Conservation (phyloP, 2,113 vertebrate genomes). For the Leptobrachium ailaonicum region DNA sequence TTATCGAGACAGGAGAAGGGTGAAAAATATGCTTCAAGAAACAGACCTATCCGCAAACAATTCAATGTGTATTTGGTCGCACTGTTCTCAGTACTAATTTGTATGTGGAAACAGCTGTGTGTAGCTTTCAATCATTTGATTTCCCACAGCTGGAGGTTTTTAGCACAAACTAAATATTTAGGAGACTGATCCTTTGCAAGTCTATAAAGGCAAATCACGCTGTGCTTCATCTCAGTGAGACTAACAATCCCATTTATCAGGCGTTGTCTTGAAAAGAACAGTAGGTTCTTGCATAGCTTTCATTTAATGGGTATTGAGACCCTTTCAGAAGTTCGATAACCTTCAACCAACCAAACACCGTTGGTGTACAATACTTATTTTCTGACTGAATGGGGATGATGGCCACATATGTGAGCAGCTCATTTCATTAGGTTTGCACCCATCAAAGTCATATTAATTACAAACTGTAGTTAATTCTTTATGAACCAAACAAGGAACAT, state of each 20-base stretch:
- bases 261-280: neutral
- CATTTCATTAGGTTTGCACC: no score
- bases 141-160: slow-evolving; percentile 33
- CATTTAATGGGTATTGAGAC: neutral
- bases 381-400: no score
- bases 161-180: slow-evolving; percentile 38
- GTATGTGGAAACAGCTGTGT: slow-evolving; percentile 9
- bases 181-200: slow-evolving; percentile 21
- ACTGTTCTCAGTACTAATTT: slow-evolving; percentile 7
- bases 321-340: neutral
- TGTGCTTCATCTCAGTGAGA: slow-evolving; percentile 24
- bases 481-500: no score
- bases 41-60: slow-evolving; percentile 3
- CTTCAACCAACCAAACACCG: neutral
- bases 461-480: no score
- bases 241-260: slow-evolving; percentile 15
- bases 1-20: neutral
- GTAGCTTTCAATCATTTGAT: slow-evolving; percentile 20
- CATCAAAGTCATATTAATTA: no score
- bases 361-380: no score
- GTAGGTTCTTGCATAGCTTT: neutral
- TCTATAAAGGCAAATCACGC: slow-evolving; percentile 26
- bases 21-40: neutral
- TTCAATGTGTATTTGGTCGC: neutral
- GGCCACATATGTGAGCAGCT: no score